Conservation (phyloP, 2,797 vertebrate genomes). For the Sebastes aleutianus region DNA sequence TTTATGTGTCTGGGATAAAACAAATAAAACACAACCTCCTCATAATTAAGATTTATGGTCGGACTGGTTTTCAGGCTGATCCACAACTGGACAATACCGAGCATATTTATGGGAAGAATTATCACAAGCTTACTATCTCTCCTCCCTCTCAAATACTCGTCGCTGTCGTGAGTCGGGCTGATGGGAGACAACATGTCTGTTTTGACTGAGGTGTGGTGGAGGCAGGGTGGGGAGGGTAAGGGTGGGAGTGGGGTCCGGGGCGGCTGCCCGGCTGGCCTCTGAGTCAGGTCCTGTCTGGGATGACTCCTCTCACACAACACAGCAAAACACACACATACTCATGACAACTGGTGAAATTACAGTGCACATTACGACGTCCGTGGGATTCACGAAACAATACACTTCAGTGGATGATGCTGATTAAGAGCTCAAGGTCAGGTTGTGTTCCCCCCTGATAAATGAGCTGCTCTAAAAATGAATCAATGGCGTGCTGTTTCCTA, state of each 20-base stretch:
- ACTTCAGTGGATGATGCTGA: conserved; percentile 44
- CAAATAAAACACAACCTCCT: background rate
- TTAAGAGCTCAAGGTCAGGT: conserved; percentile 31
- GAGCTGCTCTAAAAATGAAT: conserved; percentile 46
- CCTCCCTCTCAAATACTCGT: background rate
- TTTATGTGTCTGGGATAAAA: conserved; percentile 36
- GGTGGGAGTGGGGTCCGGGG: conserved; percentile 27
- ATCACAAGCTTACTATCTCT: background rate
- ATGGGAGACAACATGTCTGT: conserved; percentile 34
- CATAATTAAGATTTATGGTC: conserved; percentile 17
- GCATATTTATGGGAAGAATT: background rate
- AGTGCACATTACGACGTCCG: conserved; percentile 19
- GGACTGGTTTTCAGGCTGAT: conserved; percentile 3
- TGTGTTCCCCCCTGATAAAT: conserved; percentile 37
- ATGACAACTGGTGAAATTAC: conserved; percentile 45
- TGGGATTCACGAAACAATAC: conserved; percentile 49
- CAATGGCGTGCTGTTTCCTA: conserved; percentile 37
- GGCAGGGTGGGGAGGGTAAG: conserved; percentile 28
- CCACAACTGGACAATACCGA: background rate
- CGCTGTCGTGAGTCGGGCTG: conserved; percentile 10
- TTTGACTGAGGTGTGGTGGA: conserved; percentile 55
- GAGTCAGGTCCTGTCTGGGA: conserved; percentile 70
- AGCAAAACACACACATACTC: conserved; percentile 37
- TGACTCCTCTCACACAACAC: conserved; percentile 60
- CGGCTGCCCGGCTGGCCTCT: conserved; percentile 48